Evolutionary conservation across 2,113 vertebrate species (phyloP).

Genomic region (Cyanocitta stelleri): DNA sequence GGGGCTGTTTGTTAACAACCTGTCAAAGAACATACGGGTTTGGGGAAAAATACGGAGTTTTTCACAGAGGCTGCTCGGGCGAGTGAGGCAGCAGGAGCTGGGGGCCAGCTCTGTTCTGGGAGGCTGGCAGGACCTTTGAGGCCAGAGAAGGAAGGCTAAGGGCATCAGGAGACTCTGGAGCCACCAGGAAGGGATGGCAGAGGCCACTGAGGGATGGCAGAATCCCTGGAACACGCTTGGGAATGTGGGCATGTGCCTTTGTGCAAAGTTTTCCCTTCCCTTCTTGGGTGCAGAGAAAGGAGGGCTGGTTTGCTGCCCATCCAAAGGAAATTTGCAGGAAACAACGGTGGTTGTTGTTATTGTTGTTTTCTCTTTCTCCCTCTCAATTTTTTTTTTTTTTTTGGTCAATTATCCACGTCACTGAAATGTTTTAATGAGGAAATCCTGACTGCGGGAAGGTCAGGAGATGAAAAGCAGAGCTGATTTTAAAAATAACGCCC

Average conservation of each 20-base stretch:
- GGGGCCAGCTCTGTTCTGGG: conserved; percentile 54
- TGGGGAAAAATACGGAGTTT: neutral
- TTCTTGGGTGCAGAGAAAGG: neutral
- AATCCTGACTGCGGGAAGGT: conserved; percentile 24
- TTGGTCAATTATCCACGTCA: neutral
- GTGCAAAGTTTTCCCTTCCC: neutral
- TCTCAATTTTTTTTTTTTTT: neutral
- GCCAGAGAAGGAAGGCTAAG: conserved; percentile 40
- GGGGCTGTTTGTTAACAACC: conserved; percentile 73
- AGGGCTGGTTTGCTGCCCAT: neutral
- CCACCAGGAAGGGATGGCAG: neutral
- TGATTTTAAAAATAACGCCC: conserved; percentile 61
- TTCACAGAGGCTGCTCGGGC: conserved; percentile 35
- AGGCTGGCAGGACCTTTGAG: conserved; percentile 17
- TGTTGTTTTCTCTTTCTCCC: neutral
- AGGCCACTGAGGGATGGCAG: neutral
- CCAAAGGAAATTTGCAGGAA: conserved; percentile 23
- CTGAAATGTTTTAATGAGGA: conserved; percentile 55
- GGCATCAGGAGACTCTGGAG: conserved; percentile 12
- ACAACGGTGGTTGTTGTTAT: neutral
- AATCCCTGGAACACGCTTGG: neutral
- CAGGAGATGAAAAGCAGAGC: conserved; percentile 43
- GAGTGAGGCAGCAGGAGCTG: neutral
- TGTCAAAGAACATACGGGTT: conserved; percentile 67
- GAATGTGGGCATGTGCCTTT: neutral